phyloP scores from a whole-genome alignment of 2,888 invertebrate genomes.

The Napeogenes inachia region DNA sequence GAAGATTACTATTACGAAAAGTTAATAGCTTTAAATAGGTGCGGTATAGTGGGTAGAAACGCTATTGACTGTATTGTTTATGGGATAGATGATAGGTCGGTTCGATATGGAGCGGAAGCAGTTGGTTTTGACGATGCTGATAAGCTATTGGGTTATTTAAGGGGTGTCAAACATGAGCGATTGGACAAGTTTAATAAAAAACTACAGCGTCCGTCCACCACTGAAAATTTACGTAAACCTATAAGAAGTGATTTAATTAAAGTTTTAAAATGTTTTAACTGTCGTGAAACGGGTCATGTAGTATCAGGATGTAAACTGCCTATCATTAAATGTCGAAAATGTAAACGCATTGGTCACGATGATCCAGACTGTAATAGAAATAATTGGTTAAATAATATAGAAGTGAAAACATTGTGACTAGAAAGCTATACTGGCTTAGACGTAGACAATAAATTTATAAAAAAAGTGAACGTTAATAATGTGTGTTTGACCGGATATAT shows the following conservation, averaged over 20 bases:
- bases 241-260: neutral
- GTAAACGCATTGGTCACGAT: conserved; percentile 17
- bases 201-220: neutral
- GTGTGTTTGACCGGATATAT: conserved; percentile 10
- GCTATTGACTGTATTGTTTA: conserved; percentile 6
- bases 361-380: conserved; percentile 12
- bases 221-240: neutral
- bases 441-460: conserved; percentile 12
- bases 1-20: conserved; percentile 29
- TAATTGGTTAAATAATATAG: conserved; percentile 9
- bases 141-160: conserved; percentile 10
- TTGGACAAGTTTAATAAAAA: neutral
- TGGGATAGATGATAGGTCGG: conserved; percentile 10
- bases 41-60: conserved; percentile 10
- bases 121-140: conserved; percentile 1
- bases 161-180: neutral
- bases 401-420: conserved; percentile 9
- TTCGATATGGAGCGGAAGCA: conserved; percentile 7
- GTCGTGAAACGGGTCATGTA: conserved; percentile 16
- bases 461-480: conserved; percentile 11
- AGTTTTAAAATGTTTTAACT: conserved; percentile 12
- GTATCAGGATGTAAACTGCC: conserved; percentile 16
- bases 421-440: conserved; percentile 3
- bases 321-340: conserved; percentile 16
- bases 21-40: conserved; percentile 21